Conservation (phyloP, 2,113 vertebrate species). For the Oreamnos americanus region DNA sequence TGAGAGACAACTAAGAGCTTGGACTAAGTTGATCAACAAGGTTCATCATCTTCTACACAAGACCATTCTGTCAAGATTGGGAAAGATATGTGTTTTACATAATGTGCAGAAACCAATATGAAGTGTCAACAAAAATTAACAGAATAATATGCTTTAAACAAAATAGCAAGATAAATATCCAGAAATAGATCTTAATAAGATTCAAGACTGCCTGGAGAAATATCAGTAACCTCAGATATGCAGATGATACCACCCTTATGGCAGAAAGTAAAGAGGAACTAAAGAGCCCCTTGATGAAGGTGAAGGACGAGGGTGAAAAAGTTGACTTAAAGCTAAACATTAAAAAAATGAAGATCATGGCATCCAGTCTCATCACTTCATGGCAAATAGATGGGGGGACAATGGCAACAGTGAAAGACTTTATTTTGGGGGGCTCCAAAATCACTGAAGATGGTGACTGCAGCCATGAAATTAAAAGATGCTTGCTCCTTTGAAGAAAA, state of each 20-base stretch:
- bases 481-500: not conserved
- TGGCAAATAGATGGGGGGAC: not conserved
- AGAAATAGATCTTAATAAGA: not conserved
- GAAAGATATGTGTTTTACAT: not conserved
- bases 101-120: not conserved
- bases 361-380: not conserved
- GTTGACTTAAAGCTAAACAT: not conserved
- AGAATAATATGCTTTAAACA: not conserved
- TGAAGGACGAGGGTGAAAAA: not conserved
- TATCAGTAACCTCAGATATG: not conserved
- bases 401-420: not conserved
- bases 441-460: not conserved
- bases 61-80: no score
- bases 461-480: not conserved
- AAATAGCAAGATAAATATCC: not conserved
- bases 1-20: not conserved
- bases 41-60: not conserved
- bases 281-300: not conserved
- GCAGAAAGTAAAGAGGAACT: not conserved
- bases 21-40: no score
- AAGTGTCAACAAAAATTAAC: not conserved
- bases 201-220: not conserved
- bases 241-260: not conserved
- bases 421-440: not conserved
- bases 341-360: not conserved